A percentile compares a stretch with the other conserved stretches of the same genome.
Evolutionary conservation across 1,140 invertebrate genomes (phyloP).

Genomic region (Drosophila arawakana): DNA sequence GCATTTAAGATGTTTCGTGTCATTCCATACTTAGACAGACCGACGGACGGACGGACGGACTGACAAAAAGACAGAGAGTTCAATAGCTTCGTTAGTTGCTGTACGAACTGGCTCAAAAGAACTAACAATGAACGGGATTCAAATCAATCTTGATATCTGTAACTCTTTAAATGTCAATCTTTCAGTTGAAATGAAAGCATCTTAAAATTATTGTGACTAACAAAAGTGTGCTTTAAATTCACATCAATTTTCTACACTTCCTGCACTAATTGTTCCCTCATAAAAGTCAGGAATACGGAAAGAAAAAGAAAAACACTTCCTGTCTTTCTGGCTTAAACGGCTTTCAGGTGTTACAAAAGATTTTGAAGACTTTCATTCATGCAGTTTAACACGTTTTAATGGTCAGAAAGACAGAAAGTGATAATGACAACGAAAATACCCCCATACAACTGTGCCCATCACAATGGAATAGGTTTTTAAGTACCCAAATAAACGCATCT

Average conservation of each 20-base stretch:
- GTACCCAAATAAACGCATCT: conserved; percentile 21
- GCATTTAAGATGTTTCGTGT: conserved; percentile 57
- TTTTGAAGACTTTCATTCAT: conserved; percentile 1
- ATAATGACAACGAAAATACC: conserved; percentile 25
- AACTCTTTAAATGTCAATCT: conserved; percentile 11
- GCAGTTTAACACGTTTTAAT: background rate
- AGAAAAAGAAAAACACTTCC: background rate
- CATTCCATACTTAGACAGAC: conserved; percentile 44
- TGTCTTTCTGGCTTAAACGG: conserved; percentile 1
- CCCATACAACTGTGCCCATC: background rate
- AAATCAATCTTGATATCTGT: conserved; percentile 32
- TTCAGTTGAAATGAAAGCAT: conserved; percentile 15
- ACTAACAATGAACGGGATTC: conserved; percentile 28
- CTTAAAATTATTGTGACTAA: background rate
- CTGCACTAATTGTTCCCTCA: too few species aligned
- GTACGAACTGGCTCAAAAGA: conserved; percentile 1
- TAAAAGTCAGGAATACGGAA: background rate
- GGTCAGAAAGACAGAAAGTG: background rate
- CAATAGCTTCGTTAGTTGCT: conserved; percentile 47
- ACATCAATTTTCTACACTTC: too few species aligned
- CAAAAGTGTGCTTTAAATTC: background rate
- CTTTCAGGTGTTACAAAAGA: conserved; percentile 1
- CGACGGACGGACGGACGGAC: background rate
- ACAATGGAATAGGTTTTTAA: conserved; percentile 3
- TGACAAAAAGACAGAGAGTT: conserved; percentile 19